Conservation (phyloP, 2,113 vertebrate genomes). For the Oriolus oriolus region DNA sequence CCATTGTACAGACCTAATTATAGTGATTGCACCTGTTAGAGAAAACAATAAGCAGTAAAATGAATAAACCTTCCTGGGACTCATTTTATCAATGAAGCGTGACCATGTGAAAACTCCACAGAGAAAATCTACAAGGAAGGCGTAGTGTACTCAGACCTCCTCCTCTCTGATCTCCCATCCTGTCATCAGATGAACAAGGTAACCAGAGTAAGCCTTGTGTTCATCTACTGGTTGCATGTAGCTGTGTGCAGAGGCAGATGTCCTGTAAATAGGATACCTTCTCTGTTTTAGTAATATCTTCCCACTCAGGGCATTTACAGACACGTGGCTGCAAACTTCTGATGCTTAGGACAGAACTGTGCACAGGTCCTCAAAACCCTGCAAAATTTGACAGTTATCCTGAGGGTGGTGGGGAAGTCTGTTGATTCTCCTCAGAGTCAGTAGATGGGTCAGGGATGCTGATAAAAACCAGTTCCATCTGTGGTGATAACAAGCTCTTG, state of each 20-base stretch:
- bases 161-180: neutral
- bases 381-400: neutral
- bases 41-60: constrained; percentile 62
- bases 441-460: neutral
- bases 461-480: neutral
- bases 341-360: neutral
- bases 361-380: neutral
- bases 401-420: neutral
- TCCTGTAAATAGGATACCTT: neutral
- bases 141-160: neutral
- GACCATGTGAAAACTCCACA: constrained; percentile 9
- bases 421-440: neutral
- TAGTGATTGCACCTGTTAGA: constrained; percentile 52
- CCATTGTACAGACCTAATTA: constrained; percentile 52
- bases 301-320: neutral
- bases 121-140: constrained; percentile 11
- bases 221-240: neutral
- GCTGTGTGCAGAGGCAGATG: neutral
- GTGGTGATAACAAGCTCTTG: neutral
- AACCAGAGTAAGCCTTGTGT: neutral
- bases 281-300: neutral
- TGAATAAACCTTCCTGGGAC: constrained; percentile 55
- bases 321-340: neutral
- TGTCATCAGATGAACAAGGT: neutral
- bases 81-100: constrained; percentile 55